A percentile compares a stretch with the other conserved stretches of the same genome.
phyloP scores from a whole-genome alignment of 2,113 vertebrate genomes.

The Centropus unirufus region DNA sequence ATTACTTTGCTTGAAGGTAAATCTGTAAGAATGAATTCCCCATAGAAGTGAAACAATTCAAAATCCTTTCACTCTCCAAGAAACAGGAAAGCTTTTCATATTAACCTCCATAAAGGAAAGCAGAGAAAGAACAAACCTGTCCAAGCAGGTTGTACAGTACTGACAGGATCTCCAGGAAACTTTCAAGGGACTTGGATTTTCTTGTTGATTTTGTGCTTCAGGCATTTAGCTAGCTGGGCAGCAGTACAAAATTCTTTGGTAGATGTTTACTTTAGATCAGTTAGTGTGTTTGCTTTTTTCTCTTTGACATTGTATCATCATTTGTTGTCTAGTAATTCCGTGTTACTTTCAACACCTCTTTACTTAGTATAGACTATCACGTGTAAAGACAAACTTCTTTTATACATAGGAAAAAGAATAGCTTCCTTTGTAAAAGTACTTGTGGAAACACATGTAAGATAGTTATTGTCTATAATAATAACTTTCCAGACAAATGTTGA shows the following conservation, averaged over 20 bases:
- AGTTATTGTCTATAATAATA: neutral
- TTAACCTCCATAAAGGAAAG: neutral
- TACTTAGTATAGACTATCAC: neutral
- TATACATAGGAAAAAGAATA: neutral
- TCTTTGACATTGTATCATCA: neutral
- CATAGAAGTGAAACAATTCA: neutral
- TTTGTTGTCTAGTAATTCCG: neutral
- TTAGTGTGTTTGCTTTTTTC: neutral
- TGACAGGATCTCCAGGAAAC: neutral
- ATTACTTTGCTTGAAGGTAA: neutral
- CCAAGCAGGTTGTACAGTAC: accelerated
- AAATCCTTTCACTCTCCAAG: neutral
- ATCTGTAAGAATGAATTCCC: neutral
- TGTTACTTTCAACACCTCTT: neutral
- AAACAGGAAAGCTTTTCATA: neutral
- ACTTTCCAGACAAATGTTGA: neutral
- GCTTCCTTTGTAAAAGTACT: neutral
- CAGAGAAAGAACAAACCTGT: neutral
- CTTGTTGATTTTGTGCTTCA: neutral
- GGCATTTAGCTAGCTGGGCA: neutral
- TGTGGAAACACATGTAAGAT: neutral
- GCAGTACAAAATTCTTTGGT: neutral
- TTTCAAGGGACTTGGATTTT: neutral
- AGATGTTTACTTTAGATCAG: neutral
- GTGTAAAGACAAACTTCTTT: neutral